Base-by-base conservation (phyloP, 2,113 vertebrate genomes). In the Ceratotherium simum region DNA sequence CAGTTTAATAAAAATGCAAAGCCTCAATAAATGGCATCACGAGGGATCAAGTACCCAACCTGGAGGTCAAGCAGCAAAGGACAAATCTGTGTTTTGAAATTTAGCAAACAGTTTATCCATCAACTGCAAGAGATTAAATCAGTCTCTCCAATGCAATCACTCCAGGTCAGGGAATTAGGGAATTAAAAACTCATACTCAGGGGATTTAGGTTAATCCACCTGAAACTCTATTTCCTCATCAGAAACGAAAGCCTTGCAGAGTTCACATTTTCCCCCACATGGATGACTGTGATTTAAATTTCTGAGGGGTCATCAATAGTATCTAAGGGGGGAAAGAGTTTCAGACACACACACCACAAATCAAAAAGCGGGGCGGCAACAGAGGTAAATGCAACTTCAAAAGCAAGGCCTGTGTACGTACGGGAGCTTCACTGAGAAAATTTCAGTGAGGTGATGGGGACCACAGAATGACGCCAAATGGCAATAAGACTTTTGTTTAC, bases 141-240 rank as follows among this genome's bases (percentile, higher is more conserved):
- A 91, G 97, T 96, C 92, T 97, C 93, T 96, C 87, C 90, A 96
- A 51, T 90, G 91, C 96, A 86, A 98, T 98, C 73, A 92, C 56
- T 93, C 78, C 83, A 54, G 84, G 80, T 95, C 92, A 93, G 97
- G 97, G 95, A 96, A 96, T 90, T 70, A 97, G 91, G 64, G 97
- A 93, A 96, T 97, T 97, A 95, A 97, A 97, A 97, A 98, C 42
- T 88, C 97, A 95, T 93, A 97, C 83, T 90, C 97, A 90, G 94
- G 83, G 83, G 97, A 98, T 98, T 97, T 96, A 51, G 46, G 88
- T 81, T 95, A 97, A 92, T 95, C 97, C 93, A 93, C 78, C 85
- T 88, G 90, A 97, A 92, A 85, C 31, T 73, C 42, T 64, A 96
- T 95, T 98, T 98, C 73, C 96, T 96, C 87, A 96, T 93, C 60